These are phyloP conservation scores for Sebastes goodei DNA, from an alignment of 2,797 vertebrate species.

Conservation along the genomic window DNA sequence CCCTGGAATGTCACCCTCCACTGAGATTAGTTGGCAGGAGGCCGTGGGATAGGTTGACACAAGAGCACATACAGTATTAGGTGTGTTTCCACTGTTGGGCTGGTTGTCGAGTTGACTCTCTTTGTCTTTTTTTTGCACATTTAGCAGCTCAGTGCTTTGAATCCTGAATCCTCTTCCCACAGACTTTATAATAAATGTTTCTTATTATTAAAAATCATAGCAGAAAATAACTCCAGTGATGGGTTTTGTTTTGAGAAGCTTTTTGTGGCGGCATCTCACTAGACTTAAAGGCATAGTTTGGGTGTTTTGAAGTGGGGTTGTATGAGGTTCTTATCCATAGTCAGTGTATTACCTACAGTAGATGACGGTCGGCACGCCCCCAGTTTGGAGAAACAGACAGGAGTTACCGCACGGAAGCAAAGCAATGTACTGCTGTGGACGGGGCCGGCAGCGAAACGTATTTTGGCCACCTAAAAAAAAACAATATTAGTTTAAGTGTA, in stretches of 20 bases:
- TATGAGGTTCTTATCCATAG: no score
- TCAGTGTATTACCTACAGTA: no score
- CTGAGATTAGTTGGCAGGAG: slow-evolving; percentile 69
- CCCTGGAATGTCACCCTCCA: slow-evolving; percentile 73
- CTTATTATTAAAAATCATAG: background rate
- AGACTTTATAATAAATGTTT: background rate
- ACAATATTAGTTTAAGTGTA: no score
- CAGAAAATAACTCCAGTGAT: background rate
- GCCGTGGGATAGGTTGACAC: slow-evolving; percentile 28
- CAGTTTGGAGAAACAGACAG: no score
- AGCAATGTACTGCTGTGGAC: no score
- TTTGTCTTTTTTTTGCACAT: background rate
- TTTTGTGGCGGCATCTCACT: background rate
- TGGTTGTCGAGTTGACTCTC: background rate
- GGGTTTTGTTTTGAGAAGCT: background rate
- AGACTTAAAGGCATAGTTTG: background rate
- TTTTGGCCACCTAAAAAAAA: no score
- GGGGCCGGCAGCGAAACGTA: no score
- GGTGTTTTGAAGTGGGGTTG: background rate
- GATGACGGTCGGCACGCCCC: no score
- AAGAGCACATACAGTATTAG: slow-evolving; percentile 6
- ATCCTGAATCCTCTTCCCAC: background rate
- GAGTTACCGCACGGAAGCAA: no score
- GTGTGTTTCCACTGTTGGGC: slow-evolving; percentile 10
- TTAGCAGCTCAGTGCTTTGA: background rate